These are phyloP conservation scores for Ciconia boyciana DNA, from an alignment of 2,113 vertebrate species.

Conservation along the genomic window DNA sequence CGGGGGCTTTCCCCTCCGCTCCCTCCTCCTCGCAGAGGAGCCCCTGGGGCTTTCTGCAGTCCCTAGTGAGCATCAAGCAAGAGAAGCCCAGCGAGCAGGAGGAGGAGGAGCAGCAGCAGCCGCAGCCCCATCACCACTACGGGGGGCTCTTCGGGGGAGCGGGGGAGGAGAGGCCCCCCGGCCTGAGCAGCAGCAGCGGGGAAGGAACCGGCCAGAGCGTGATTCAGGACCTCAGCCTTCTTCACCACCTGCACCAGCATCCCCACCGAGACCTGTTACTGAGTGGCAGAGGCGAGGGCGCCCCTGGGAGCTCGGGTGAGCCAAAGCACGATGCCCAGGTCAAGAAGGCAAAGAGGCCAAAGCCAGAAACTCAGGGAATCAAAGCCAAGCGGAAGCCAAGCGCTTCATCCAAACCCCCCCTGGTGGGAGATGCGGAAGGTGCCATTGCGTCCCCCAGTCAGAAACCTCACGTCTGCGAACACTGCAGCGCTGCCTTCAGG, in stretches of 20 bases:
- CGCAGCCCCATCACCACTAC: slow-evolving; percentile 69
- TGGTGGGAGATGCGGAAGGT: slow-evolving; percentile 87
- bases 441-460: slow-evolving; percentile 88
- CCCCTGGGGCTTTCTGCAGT: slow-evolving; percentile 86
- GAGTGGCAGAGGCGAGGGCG: slow-evolving; percentile 51
- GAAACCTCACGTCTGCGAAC: slow-evolving; percentile 97
- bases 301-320: slow-evolving; percentile 60
- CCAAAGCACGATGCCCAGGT: slow-evolving; percentile 84
- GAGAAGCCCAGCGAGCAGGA: slow-evolving; percentile 87
- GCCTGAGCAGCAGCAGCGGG: slow-evolving; percentile 80
- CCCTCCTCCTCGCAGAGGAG: slow-evolving; percentile 71
- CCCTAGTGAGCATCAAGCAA: slow-evolving; percentile 91
- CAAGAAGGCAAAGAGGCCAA: slow-evolving; percentile 89
- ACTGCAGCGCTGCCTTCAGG: slow-evolving; percentile 96
- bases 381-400: slow-evolving; percentile 92
- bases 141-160: slow-evolving; percentile 76
- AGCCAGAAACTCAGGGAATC: slow-evolving; percentile 91
- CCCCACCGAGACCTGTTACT: slow-evolving; percentile 73
- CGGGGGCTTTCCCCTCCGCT: slow-evolving; percentile 73
- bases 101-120: slow-evolving; percentile 79
- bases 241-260: slow-evolving; percentile 74
- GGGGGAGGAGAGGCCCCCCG: slow-evolving; percentile 74
- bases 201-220: slow-evolving; percentile 83
- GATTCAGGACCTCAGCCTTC: slow-evolving; percentile 90
- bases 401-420: slow-evolving; percentile 78